Conservation (phyloP, 53 echinoderm and acorn worm species). For the Echinarachnius parma region DNA sequence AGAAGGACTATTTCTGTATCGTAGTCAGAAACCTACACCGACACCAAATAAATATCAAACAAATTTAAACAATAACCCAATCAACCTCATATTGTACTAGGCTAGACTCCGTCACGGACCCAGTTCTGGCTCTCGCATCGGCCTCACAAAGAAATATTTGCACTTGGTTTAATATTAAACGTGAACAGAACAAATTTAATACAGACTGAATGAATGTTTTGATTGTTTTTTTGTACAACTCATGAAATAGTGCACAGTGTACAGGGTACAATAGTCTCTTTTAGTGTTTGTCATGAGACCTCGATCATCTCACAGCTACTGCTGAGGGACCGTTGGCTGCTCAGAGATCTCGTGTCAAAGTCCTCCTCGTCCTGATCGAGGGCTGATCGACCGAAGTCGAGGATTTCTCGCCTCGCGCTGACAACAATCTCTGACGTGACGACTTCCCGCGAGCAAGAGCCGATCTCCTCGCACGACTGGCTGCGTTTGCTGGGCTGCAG, state of each 20-base stretch:
- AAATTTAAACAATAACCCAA: too few species aligned
- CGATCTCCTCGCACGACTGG: conserved; percentile 94
- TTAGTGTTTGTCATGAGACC: conserved; percentile 71
- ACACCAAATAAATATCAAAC: too few species aligned
- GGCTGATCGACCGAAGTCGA: conserved; percentile 55
- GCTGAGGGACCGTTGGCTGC: conserved; percentile 92
- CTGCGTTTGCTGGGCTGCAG: conserved; percentile 62
- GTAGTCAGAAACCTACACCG: too few species aligned
- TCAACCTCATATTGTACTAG: too few species aligned
- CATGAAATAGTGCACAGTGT: conserved; percentile 39
- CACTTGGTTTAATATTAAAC: conserved; percentile 2
- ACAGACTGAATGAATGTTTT: neutral
- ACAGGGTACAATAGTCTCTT: conserved; percentile 24
- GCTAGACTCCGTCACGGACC: neutral
- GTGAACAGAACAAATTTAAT: too few species aligned
- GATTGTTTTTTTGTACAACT: conserved; percentile 10
- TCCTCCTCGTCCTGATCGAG: conserved; percentile 86
- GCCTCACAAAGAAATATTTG: conserved; percentile 4
- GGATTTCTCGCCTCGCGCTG: conserved; percentile 70
- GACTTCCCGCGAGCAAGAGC: conserved; percentile 90
- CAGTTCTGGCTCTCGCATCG: too few species aligned
- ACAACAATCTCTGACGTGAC: conserved; percentile 90
- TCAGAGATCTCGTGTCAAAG: conserved; percentile 82
- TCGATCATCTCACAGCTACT: conserved; percentile 99
- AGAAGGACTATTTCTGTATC: too few species aligned